Evolutionary conservation across 2,888 invertebrate species (phyloP), one percentile per base, ranked within the genome.

Genomic region (Smittia aterrima): DNA sequence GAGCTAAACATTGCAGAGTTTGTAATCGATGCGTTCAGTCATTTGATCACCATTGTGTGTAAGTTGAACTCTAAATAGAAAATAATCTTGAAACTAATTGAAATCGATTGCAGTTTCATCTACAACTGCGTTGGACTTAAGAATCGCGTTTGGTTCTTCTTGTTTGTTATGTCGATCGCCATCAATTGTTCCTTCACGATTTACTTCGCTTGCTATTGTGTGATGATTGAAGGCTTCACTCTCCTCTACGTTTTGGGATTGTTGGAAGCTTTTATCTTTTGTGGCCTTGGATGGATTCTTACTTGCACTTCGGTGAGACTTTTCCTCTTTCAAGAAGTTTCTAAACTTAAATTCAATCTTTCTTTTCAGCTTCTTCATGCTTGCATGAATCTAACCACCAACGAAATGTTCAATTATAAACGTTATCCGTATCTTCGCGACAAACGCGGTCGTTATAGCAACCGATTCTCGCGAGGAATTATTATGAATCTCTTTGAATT

Each of bases 41-140:
- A 9, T 32, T 32, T 32, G 32, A 32, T 32, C 32, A 32, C 9
- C 32, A 32, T 9, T 32, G 32, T 9, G 32, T 32, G 32, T 32
- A 32, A 32, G 32, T 32, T 32, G 9, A 1, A 89, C 90, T 0
- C 11, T 32, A 32, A 32, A 9, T 32, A 32, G 32, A 32, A 3
- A 32, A 3, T 3, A 9, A 9, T 32, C 32, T 9, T 9, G 32
- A 32, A 6, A 32, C 3, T 6, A 32, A 6, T 96, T 80, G 96
- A 96, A 81, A 96, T 96, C 83, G 96, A 96, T 81, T 96, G 96
- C 81, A 96, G 96, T 0, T 96, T 96, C 81, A 95, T 96, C 78
- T 94, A 95, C 83, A 96, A 96, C 81, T 96, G 96, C 81, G 94
- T 96, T 18, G 96, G 96, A 0, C 85, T 95, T 47, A 88, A 91